Percentiles rank a stretch among this genome's conserved stretches.
Evolutionary conservation across 1,140 invertebrate genomes (phyloP).

Genomic region (Caenorhabditis remanei): DNA sequence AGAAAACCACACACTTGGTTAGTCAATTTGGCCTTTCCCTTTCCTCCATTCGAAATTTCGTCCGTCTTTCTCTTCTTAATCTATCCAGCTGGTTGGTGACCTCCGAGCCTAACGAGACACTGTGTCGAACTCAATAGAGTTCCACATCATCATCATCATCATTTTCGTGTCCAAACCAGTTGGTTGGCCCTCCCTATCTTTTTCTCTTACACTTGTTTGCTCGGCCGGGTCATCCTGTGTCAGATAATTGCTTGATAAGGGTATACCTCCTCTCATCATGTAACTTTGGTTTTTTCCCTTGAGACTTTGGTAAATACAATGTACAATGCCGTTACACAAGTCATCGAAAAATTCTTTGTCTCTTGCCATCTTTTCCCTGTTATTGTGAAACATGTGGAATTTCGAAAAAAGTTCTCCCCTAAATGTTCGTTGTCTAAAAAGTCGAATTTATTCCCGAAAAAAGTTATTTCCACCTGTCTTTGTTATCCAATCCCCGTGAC

Average conservation of each 20-base stretch:
- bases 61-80: background rate
- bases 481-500: background rate
- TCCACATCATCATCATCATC: background rate
- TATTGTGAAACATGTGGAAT: background rate
- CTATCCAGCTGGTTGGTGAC: constrained; percentile 37
- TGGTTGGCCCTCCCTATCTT: background rate
- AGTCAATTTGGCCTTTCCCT: constrained; percentile 46
- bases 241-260: constrained; percentile 6
- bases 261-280: background rate
- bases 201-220: background rate
- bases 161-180: background rate
- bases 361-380: too few species aligned
- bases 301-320: too few species aligned
- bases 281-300: too few species aligned
- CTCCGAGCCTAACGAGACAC: background rate
- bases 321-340: background rate
- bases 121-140: background rate
- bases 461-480: background rate
- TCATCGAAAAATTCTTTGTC: too few species aligned
- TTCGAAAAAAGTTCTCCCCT: background rate
- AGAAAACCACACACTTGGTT: constrained; percentile 52
- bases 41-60: background rate
- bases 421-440: background rate
- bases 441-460: background rate
- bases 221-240: background rate